Conservation (phyloP, 2,888 invertebrate genomes). For the Conomelus anceps region DNA sequence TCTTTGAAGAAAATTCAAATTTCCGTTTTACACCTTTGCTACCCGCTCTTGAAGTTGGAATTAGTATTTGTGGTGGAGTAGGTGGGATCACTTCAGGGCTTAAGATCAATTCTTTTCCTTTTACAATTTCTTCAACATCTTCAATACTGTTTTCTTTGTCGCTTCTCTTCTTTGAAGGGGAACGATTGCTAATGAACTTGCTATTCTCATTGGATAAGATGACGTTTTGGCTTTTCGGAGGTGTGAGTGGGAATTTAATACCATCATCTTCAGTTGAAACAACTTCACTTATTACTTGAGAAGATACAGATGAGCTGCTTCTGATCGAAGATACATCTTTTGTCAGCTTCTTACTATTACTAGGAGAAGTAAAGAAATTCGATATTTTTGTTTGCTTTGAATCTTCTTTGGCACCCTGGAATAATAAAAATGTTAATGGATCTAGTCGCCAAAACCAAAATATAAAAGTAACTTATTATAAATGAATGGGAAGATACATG, state of each 20-base stretch:
- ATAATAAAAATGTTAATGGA: too few species aligned
- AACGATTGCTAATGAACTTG: background rate
- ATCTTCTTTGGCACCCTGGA: background rate
- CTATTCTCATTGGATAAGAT: background rate
- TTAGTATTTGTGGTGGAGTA: background rate
- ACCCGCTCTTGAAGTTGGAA: background rate
- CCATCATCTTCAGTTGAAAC: background rate
- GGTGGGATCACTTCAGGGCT: background rate
- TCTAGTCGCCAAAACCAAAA: too few species aligned
- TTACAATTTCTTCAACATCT: background rate
- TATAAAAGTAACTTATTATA: background rate
- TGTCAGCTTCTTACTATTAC: background rate
- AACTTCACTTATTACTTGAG: background rate
- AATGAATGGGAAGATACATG: too few species aligned
- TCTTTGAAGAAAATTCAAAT: background rate
- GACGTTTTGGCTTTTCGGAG: background rate
- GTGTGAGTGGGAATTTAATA: background rate
- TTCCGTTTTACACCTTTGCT: background rate
- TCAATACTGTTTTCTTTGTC: background rate
- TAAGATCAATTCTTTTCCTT: background rate
- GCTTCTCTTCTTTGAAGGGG: background rate
- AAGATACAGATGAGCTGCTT: background rate
- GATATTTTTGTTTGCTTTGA: slow-evolving; percentile 16
- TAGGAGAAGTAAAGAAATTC: slow-evolving; percentile 6
- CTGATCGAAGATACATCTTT: background rate